phyloP scores from a whole-genome alignment of 2,797 vertebrate genomes.

The Macropodus opercularis region DNA sequence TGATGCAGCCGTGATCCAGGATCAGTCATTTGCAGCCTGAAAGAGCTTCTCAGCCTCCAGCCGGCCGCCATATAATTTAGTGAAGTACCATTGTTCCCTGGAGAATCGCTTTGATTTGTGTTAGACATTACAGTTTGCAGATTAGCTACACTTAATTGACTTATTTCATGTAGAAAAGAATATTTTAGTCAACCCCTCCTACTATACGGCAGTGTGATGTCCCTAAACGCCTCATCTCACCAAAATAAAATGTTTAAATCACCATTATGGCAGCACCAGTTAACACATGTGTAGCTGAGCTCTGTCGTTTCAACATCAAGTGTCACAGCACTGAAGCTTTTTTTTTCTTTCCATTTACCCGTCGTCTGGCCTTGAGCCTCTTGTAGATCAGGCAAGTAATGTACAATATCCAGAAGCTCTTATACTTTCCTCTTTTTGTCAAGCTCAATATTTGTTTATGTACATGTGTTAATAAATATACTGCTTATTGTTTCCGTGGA shows the following conservation, averaged over 20 bases:
- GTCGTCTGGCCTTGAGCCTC: no score
- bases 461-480: no score
- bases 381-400: no score
- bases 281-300: no score
- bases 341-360: no score
- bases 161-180: conserved; percentile 11
- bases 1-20: conserved; percentile 61
- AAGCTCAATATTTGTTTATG: no score
- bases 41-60: conserved; percentile 56
- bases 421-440: no score
- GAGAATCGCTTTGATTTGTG: conserved; percentile 34
- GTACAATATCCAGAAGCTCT: no score
- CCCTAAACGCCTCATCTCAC: background rate
- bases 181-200: background rate
- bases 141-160: background rate
- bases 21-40: conserved; percentile 66
- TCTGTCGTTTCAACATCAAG: no score
- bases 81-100: conserved; percentile 48
- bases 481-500: no score
- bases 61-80: conserved; percentile 35
- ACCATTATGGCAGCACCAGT: background rate
- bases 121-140: background rate
- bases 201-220: background rate
- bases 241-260: background rate
- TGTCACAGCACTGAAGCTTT: no score